Percentiles rank a stretch among this genome's conserved stretches.
Conservation (phyloP, 2,888 invertebrate species). For the Diogma glabrata region DNA sequence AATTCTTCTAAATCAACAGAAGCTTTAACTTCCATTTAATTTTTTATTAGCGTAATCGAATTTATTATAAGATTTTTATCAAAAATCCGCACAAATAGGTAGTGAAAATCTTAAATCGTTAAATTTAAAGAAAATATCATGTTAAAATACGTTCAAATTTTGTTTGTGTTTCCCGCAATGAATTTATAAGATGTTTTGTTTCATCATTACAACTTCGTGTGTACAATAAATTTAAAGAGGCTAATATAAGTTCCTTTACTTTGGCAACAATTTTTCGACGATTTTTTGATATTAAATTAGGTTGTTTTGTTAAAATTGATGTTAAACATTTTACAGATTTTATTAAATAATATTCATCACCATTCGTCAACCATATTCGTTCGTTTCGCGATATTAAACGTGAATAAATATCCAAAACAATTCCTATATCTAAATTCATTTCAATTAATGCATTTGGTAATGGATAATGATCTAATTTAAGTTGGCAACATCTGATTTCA, state of each 20-base stretch:
- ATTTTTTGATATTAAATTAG: conserved; percentile 41
- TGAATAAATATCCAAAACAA: conserved; percentile 61
- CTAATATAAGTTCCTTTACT: conserved; percentile 62
- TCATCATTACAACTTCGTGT: conserved; percentile 55
- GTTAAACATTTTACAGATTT: conserved; percentile 63
- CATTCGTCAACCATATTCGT: conserved; percentile 73
- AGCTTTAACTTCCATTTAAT: too few species aligned
- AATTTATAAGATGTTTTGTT: conserved; percentile 47
- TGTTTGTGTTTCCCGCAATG: conserved; percentile 36
- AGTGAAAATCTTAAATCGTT: too few species aligned
- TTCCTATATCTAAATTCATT: conserved; percentile 64
- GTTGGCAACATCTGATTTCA: conserved; percentile 63
- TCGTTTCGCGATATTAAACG: conserved; percentile 68
- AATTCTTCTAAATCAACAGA: too few species aligned
- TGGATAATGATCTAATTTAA: conserved; percentile 58
- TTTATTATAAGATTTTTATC: too few species aligned
- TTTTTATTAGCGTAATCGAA: too few species aligned
- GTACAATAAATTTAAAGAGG: conserved; percentile 63
- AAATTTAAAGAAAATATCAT: background rate
- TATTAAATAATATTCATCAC: conserved; percentile 76
- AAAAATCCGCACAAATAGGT: too few species aligned
- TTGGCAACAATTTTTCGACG: conserved; percentile 51
- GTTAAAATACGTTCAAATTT: conserved; percentile 25
- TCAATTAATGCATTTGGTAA: conserved; percentile 66
- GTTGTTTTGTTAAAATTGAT: conserved; percentile 51